Conservation (phyloP, 37 sponge, comb jelly and placozoan species). For the Cliona cf. orientalis region DNA sequence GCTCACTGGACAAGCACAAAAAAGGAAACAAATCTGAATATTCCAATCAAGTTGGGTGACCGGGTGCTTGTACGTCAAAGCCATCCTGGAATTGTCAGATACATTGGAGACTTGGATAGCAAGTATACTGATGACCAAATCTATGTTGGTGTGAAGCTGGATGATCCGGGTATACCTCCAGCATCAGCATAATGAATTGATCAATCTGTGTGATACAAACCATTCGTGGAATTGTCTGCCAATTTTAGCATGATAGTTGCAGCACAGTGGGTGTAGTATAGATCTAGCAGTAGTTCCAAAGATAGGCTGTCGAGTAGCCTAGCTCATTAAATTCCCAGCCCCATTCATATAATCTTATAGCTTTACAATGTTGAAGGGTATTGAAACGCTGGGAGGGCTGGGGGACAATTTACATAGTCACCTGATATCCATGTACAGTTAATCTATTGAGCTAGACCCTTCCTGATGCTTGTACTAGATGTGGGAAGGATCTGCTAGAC, state of each 20-base stretch:
- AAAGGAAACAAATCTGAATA: conserved; percentile 10
- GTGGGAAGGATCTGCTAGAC: too few species aligned
- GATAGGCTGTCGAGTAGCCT: not conserved
- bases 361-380: too few species aligned
- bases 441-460: too few species aligned
- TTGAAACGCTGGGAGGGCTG: too few species aligned
- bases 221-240: not conserved
- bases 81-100: conserved; percentile 67
- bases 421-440: too few species aligned
- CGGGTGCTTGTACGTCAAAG: conserved; percentile 58
- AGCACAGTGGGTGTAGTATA: not conserved
- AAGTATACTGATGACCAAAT: conserved; percentile 35
- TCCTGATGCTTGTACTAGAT: too few species aligned
- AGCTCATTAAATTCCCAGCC: not conserved
- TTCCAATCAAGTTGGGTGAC: conserved; percentile 64
- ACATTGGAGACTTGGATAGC: conserved; percentile 81
- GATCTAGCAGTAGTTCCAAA: too few species aligned
- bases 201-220: not conserved
- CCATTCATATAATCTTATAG: too few species aligned
- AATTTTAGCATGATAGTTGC: not conserved
- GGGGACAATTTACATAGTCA: too few species aligned
- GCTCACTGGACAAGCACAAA: conserved; percentile 6
- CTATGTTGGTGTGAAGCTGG: conserved; percentile 84
- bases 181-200: not conserved
- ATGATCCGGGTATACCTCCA: conserved; percentile 64